A percentile compares a stretch with the other conserved stretches of the same genome.
phyloP scores from a whole-genome alignment of 2,888 invertebrate species.

The Drosophila limbata region DNA sequence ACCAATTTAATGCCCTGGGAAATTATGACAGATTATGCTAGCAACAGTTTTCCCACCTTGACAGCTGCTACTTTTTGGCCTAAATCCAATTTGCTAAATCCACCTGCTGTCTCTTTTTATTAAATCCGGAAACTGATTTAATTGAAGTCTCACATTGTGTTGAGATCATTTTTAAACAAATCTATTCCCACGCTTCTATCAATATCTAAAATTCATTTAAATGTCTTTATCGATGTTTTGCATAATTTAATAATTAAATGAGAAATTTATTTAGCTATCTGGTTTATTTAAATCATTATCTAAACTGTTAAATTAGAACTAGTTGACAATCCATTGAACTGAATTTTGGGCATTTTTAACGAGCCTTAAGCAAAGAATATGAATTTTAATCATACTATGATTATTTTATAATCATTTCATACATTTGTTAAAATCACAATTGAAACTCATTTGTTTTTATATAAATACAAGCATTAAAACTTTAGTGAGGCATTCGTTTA shows the following conservation, averaged over 20 bases:
- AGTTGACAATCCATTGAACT: background rate
- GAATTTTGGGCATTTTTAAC: too few relatives aligned
- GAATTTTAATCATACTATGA: too few relatives aligned
- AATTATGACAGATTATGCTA: slow-evolving; percentile 43
- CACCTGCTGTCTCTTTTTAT: slow-evolving; percentile 23
- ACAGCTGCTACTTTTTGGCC: slow-evolving; percentile 17
- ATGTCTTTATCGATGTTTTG: slow-evolving; percentile 13
- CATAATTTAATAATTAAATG: slow-evolving; percentile 28
- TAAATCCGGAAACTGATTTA: slow-evolving; percentile 13
- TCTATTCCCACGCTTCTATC: slow-evolving; percentile 50
- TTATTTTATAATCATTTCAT: too few relatives aligned
- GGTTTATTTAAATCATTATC: background rate
- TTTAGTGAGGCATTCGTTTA: background rate
- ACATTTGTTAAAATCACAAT: too few relatives aligned
- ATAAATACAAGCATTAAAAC: background rate
- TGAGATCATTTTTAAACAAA: slow-evolving; percentile 43
- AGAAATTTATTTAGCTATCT: background rate
- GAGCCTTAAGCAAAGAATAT: too few relatives aligned
- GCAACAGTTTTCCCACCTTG: slow-evolving; percentile 59
- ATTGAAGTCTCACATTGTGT: slow-evolving; percentile 8
- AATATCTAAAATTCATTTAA: slow-evolving; percentile 5
- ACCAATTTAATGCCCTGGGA: slow-evolving; percentile 54
- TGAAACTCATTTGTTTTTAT: background rate
- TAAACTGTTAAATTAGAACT: background rate
- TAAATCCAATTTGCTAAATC: slow-evolving; percentile 4